Percentiles rank a stretch among this genome's conserved stretches.
Conservation (phyloP, 1,140 invertebrate species). For the Achatina immaculata region DNA sequence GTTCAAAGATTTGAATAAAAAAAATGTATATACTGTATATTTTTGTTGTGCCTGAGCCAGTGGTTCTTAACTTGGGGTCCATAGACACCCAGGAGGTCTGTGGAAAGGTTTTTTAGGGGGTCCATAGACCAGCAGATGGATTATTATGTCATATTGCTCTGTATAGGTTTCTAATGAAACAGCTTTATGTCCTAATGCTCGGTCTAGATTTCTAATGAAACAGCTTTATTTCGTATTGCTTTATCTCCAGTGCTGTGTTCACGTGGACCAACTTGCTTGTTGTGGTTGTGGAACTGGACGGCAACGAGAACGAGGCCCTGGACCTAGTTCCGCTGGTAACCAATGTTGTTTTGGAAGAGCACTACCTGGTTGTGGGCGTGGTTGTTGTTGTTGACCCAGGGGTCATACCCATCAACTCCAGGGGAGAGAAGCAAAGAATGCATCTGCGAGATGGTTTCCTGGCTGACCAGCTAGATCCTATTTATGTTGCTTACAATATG, state of each 20-base stretch:
- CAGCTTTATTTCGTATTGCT: not conserved
- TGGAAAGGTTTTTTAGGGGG: no score
- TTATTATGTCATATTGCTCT: no score
- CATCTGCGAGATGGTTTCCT: slow-evolving; percentile 97
- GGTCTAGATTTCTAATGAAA: no score
- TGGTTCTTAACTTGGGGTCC: no score
- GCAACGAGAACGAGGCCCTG: slow-evolving; percentile 97
- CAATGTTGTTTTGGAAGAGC: slow-evolving; percentile 97
- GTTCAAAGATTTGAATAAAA: no score
- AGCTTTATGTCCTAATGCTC: no score
- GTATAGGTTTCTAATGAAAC: no score
- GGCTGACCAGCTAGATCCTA: slow-evolving; percentile 97
- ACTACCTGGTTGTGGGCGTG: slow-evolving; percentile 98
- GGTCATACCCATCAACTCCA: slow-evolving; percentile 96
- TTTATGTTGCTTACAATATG: slow-evolving; percentile 86
- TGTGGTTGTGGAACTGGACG: slow-evolving; percentile 91
- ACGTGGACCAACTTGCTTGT: slow-evolving; percentile 99
- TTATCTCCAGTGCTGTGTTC: slow-evolving; percentile 89
- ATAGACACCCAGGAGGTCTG: no score
- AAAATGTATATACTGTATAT: no score
- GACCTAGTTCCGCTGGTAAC: slow-evolving; percentile 98
- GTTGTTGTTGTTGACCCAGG: slow-evolving; percentile 98
- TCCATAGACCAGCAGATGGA: no score
- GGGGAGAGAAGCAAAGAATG: slow-evolving; percentile 99
- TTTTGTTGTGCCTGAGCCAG: no score